phyloP scores from a whole-genome alignment of 2,113 vertebrate genomes.

The Chauna torquata region DNA sequence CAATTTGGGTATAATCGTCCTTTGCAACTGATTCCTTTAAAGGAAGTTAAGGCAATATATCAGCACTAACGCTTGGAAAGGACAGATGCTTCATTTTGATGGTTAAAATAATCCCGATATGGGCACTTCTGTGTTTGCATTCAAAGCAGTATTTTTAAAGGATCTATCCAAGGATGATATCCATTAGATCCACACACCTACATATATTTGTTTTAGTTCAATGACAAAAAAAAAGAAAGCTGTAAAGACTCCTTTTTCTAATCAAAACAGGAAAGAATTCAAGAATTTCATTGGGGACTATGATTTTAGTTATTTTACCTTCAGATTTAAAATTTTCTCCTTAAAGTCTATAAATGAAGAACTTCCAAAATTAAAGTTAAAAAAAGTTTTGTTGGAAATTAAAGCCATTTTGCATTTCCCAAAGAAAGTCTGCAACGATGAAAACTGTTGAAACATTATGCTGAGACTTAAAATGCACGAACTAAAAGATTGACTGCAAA shows the following conservation, averaged over 20 bases:
- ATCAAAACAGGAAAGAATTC: neutral
- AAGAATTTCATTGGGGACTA: fast-evolving
- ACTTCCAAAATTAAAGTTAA: neutral
- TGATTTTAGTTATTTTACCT: neutral
- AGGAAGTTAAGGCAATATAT: neutral
- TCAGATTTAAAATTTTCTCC: neutral
- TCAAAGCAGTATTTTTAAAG: neutral
- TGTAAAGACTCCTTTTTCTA: neutral
- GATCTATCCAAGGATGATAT: neutral
- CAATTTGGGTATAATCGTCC: neutral
- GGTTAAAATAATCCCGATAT: neutral
- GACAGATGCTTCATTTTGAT: neutral
- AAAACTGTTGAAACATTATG: neutral
- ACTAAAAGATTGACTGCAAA: neutral
- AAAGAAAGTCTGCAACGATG: neutral
- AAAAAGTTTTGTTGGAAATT: neutral
- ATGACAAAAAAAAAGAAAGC: neutral
- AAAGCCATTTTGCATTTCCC: neutral
- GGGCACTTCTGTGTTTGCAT: neutral
- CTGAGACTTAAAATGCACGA: neutral
- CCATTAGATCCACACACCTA: neutral
- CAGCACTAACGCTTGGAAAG: neutral
- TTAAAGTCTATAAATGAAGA: neutral
- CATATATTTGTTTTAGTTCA: neutral
- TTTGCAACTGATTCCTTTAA: neutral